Conservation (phyloP, 2,797 vertebrate species). For the Naso thynnoides region DNA sequence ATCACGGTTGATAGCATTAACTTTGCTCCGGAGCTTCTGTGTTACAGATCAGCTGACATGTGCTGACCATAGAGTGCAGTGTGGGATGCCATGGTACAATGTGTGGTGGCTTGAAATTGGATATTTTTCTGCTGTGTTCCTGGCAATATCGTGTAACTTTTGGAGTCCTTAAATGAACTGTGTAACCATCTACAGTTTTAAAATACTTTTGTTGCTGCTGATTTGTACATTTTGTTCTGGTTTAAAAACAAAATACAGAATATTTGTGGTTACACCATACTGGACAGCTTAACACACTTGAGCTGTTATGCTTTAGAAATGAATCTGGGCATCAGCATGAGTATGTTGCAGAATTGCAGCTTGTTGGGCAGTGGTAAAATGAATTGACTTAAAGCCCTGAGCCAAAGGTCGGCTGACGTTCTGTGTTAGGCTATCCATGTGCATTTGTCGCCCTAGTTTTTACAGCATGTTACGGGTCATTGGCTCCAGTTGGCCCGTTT, state of each 20-base stretch:
- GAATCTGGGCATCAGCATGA: constrained; percentile 34
- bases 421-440: no score
- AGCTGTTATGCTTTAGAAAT: constrained; percentile 17
- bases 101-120: constrained; percentile 51
- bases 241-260: constrained; percentile 31
- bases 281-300: constrained; percentile 19
- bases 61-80: constrained; percentile 30
- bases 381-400: constrained; percentile 2
- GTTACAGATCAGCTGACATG: constrained; percentile 46
- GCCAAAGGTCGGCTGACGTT: no score
- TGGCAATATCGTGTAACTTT: constrained; percentile 24
- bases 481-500: no score
- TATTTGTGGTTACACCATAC: constrained; percentile 25
- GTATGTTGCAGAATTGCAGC: constrained; percentile 26
- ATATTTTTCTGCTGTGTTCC: constrained; percentile 47
- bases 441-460: no score
- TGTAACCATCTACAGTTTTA: constrained; percentile 30
- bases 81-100: constrained; percentile 32
- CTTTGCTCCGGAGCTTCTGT: constrained; percentile 46
- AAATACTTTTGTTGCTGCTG: constrained; percentile 19
- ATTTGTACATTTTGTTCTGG: constrained; percentile 17
- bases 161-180: constrained; percentile 40
- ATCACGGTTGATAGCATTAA: constrained; percentile 65
- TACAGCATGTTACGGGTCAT: no score
- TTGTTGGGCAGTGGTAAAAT: constrained; percentile 30